These are phyloP conservation scores for Sebastes flavidus DNA, from an alignment of 2,797 vertebrate species.

Conservation along the genomic window DNA sequence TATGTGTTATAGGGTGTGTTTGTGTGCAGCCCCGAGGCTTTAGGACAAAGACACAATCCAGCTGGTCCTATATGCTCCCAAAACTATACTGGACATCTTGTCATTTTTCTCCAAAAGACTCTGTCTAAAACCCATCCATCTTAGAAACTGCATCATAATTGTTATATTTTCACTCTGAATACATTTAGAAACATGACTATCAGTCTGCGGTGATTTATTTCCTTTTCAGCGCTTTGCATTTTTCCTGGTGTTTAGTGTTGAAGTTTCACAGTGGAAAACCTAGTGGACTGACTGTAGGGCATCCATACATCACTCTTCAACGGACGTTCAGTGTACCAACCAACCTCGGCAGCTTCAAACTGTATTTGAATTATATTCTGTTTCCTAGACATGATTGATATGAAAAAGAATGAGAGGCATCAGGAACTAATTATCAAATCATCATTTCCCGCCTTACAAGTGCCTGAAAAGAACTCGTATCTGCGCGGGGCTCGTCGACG, in stretches of 20 bases:
- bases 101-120: neutral
- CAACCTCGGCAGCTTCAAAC: constrained; percentile 22
- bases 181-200: neutral
- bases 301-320: constrained; percentile 5
- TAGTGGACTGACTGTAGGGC: neutral
- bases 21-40: neutral
- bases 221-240: neutral
- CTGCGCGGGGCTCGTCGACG: constrained; percentile 33
- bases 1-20: neutral
- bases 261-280: constrained; percentile 5
- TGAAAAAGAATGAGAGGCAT: constrained; percentile 73
- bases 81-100: neutral
- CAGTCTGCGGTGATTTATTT: neutral
- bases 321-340: neutral
- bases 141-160: neutral
- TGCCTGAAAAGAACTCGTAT: constrained; percentile 57
- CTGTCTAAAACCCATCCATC: neutral
- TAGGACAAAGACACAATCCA: neutral
- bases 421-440: constrained; percentile 81
- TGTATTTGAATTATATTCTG: constrained; percentile 38
- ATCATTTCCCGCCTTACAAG: constrained; percentile 64
- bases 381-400: constrained; percentile 73
- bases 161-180: neutral
- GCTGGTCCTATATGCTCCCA: neutral
- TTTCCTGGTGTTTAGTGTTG: constrained; percentile 3